These are phyloP conservation scores for Caradrina kadenii DNA, from an alignment of 2,888 invertebrate species.

Conservation along the genomic window DNA sequence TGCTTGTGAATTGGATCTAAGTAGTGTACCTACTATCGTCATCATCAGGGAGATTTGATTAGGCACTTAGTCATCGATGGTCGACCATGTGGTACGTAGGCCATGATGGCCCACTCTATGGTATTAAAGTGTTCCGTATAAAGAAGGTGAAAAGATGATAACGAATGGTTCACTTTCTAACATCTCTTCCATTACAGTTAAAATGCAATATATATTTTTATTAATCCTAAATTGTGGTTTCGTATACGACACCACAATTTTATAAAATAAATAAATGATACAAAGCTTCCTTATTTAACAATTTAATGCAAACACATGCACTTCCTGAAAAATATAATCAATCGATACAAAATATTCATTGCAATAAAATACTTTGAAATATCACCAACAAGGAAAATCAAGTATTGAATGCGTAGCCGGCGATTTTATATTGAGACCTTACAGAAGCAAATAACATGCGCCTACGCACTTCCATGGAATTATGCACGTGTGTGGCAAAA, in stretches of 20 bases:
- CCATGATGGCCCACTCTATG: no score
- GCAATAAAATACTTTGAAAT: constrained; percentile 40
- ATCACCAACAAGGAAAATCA: constrained; percentile 54
- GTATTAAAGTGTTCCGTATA: background rate
- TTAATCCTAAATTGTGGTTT: no score
- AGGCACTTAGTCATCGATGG: no score
- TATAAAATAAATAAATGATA: background rate
- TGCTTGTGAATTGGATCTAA: constrained; percentile 11
- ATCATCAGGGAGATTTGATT: no score
- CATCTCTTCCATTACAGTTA: background rate
- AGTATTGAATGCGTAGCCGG: constrained; percentile 13
- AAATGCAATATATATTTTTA: background rate
- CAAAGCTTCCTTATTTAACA: background rate
- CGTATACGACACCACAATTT: no score
- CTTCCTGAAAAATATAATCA: constrained; percentile 8
- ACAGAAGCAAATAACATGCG: constrained; percentile 51
- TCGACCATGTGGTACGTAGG: no score
- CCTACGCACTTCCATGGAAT: constrained; percentile 56
- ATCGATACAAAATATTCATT: constrained; percentile 8
- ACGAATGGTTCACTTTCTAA: background rate
- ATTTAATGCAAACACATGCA: background rate
- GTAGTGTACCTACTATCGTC: background rate
- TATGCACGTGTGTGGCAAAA: constrained; percentile 59
- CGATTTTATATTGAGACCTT: constrained; percentile 44
- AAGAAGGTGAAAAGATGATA: background rate